phyloP scores from a whole-genome alignment of 2,797 vertebrate species.

The Pangasius krempfi region DNA sequence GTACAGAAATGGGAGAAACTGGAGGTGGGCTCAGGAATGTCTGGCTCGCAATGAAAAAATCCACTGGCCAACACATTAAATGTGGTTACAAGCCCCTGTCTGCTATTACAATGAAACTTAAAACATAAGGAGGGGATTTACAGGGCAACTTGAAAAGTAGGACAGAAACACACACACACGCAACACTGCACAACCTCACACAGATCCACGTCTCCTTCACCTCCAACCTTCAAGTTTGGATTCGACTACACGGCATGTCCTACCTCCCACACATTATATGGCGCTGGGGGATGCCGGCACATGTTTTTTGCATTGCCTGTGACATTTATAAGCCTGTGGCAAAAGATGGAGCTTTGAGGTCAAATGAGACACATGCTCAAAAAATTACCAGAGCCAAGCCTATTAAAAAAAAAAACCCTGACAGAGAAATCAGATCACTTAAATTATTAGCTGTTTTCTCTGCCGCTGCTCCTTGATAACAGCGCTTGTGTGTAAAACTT shows the following conservation, averaged over 20 bases:
- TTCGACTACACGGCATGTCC: constrained; percentile 31
- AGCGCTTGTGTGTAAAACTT: constrained; percentile 2
- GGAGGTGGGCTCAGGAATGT: constrained; percentile 42
- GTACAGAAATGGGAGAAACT: constrained; percentile 48
- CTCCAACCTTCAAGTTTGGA: constrained; percentile 26
- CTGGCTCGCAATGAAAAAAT: constrained; percentile 28
- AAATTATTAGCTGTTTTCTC: constrained; percentile 19
- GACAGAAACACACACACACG: constrained; percentile 26
- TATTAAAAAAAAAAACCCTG: constrained; percentile 2
- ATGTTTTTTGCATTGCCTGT: constrained; percentile 34
- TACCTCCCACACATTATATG: constrained; percentile 34
- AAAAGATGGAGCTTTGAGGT: constrained; percentile 34
- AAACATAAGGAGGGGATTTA: constrained; percentile 48
- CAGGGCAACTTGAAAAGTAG: constrained; percentile 42
- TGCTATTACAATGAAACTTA: constrained; percentile 45
- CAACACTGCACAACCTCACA: neutral
- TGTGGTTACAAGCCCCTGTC: constrained; percentile 32
- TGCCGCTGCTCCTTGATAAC: neutral
- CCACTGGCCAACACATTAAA: constrained; percentile 42
- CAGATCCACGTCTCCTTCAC: constrained; percentile 11
- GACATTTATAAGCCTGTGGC: constrained; percentile 23
- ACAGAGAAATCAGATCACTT: constrained; percentile 7
- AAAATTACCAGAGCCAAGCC: constrained; percentile 14
- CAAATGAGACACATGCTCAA: constrained; percentile 40
- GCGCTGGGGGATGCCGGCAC: constrained; percentile 36